Evolutionary conservation across 2,113 vertebrate genomes (phyloP), one percentile per base, ranked within the genome.

Genomic region (Pachycephala philippinensis): DNA sequence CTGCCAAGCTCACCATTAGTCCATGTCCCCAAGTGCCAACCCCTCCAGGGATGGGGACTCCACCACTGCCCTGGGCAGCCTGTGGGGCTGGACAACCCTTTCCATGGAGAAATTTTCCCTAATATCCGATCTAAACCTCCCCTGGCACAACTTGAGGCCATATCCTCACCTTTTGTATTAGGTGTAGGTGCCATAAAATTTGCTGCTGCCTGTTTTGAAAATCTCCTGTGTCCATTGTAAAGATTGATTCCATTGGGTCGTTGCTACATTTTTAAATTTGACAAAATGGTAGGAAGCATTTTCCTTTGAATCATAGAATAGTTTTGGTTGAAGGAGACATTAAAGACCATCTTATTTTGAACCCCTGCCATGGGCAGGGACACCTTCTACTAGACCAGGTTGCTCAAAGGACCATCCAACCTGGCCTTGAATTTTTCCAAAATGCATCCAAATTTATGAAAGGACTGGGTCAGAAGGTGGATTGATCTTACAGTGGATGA

Each of bases 21-120:
- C 24, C 30, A 4, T 10, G 6, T 68, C 11, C 11, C n/a, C 26
- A 31, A 1, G 26, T 15, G 6, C 40, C n/a, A 61, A 1, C 5
- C 8, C 1, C 12, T 18, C 47, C 39, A n/a, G 39, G 39, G 11
- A 26, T 26, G 19, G 31, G 9, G 31, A 35, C 11, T 49, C 35
- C 30, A 35, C 7, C n/a, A 12, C 30, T 64, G 9, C 7, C 22
- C 27, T 28, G 44, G 20, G 39, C 61, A 89, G n/a, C n/a, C 17
- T 45, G 24, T 75, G 60, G 28, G 8, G 9, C 4, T 59, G 44
- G 52, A 44, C 23, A 74, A 3, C 13, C 13, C 19, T 30, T 66
- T 60, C 13, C 15, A 17, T 12, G 11, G 30, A 54, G 30, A 28
- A 49, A 15, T 53, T 76, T 76, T 40, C n/a, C 63, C n/a, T 42